A percentile compares a stretch with the other conserved stretches of the same genome.
Evolutionary conservation across 2,888 invertebrate species (phyloP).

Genomic region (Catonia carolina): DNA sequence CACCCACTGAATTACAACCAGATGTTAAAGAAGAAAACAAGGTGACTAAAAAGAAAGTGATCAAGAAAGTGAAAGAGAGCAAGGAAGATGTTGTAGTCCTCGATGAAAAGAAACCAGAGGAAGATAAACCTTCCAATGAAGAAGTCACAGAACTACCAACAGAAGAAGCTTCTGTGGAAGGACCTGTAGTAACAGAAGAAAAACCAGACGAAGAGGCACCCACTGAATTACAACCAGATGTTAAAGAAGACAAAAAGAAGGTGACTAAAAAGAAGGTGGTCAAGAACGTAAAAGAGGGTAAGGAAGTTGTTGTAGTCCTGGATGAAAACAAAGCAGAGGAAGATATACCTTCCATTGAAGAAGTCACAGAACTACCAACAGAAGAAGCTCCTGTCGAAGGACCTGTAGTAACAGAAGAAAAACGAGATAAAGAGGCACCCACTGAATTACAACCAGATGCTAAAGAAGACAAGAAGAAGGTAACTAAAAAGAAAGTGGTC

Average conservation of each 20-base stretch:
- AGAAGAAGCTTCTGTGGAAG: too few relatives aligned
- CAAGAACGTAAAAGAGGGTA: conserved; percentile 34
- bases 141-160: conserved; percentile 28
- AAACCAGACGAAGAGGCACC: too few relatives aligned
- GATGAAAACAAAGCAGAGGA: conserved; percentile 39
- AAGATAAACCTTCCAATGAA: conserved; percentile 28
- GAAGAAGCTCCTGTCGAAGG: conserved; percentile 26
- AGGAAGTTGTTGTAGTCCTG: conserved; percentile 37
- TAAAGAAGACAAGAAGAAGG: conserved; percentile 42
- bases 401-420: conserved; percentile 40
- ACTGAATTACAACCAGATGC: conserved; percentile 37
- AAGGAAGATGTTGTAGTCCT: conserved; percentile 13
- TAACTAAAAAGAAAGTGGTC: conserved; percentile 41
- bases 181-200: too few relatives aligned
- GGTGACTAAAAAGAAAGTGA: too few relatives aligned
- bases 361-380: neutral
- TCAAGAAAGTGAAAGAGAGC: neutral
- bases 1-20: conserved; percentile 16
- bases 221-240: conserved; percentile 24
- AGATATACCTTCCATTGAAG: conserved; percentile 10
- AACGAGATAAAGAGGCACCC: conserved; percentile 41
- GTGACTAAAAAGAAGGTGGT: conserved; percentile 42
- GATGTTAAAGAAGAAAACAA: too few relatives aligned
- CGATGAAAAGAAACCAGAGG: too few relatives aligned
- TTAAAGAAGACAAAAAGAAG: conserved; percentile 37